Evolutionary conservation across 2,888 invertebrate species (phyloP).

Genomic region (Ophioninae sp.): DNA sequence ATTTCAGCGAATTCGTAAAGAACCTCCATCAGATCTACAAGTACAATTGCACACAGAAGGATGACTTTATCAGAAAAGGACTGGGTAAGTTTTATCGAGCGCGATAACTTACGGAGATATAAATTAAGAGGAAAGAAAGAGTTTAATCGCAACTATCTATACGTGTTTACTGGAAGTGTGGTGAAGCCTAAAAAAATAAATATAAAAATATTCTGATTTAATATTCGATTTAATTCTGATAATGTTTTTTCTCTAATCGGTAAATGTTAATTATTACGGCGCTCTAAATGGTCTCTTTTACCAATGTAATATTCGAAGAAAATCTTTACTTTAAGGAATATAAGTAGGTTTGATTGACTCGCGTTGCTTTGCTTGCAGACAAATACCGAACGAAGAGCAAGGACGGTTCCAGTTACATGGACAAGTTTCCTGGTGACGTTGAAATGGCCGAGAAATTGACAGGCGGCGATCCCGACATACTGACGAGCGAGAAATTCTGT

Average conservation of each 20-base stretch:
- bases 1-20: slow-evolving; percentile 90
- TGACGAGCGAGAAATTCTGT: slow-evolving; percentile 84
- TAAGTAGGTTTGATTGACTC: slow-evolving; percentile 9
- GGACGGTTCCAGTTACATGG: slow-evolving; percentile 84
- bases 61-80: slow-evolving; percentile 92
- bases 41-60: slow-evolving; percentile 89
- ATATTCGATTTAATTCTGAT: background rate
- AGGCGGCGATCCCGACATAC: slow-evolving; percentile 87
- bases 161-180: background rate
- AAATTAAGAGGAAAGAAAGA: background rate
- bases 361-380: slow-evolving; percentile 80
- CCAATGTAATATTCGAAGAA: background rate
- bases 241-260: background rate
- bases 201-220: background rate
- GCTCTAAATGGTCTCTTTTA: background rate
- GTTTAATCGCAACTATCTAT: background rate
- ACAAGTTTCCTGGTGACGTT: slow-evolving; percentile 91
- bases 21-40: slow-evolving; percentile 88
- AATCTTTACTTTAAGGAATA: background rate
- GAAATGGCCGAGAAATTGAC: slow-evolving; percentile 88
- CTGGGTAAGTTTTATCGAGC: slow-evolving; percentile 84
- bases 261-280: background rate
- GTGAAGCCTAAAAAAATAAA: background rate
- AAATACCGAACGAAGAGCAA: slow-evolving; percentile 85
- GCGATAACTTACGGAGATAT: background rate